Evolutionary conservation across 2,797 vertebrate species (phyloP).

Genomic region (Platalea minor): DNA sequence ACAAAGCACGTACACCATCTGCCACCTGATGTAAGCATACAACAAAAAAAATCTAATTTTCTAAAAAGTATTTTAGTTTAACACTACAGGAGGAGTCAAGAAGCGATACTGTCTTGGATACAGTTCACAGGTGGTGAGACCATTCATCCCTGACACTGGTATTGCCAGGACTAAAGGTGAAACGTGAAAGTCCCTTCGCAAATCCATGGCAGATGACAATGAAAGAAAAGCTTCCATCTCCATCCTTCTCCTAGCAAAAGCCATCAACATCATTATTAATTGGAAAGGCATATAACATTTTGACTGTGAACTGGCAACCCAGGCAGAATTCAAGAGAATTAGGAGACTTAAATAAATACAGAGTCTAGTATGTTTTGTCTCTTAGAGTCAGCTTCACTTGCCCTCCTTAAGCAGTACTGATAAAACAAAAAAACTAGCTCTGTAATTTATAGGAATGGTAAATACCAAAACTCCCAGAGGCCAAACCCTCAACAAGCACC

Average conservation of each 20-base stretch:
- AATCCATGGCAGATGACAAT: neutral
- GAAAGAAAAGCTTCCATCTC: neutral
- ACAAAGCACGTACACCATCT: neutral
- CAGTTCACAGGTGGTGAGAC: neutral
- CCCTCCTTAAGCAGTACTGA: neutral
- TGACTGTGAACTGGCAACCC: neutral
- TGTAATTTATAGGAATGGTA: neutral
- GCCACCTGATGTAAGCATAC: neutral
- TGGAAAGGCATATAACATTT: neutral
- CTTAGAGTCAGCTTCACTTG: neutral
- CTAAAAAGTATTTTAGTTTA: neutral
- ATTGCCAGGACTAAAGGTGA: neutral
- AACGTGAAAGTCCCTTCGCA: neutral
- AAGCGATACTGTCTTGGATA: neutral
- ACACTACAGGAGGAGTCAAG: neutral
- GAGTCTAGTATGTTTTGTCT: neutral
- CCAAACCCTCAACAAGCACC: neutral
- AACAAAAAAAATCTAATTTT: neutral
- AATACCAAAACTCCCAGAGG: neutral
- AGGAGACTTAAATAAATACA: neutral
- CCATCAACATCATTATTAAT: neutral
- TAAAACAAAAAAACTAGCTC: neutral
- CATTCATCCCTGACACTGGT: neutral
- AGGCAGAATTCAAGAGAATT: neutral
- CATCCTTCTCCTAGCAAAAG: neutral